Evolutionary conservation across 1,140 invertebrate species (phyloP).

Genomic region (Subanguina moxae): DNA sequence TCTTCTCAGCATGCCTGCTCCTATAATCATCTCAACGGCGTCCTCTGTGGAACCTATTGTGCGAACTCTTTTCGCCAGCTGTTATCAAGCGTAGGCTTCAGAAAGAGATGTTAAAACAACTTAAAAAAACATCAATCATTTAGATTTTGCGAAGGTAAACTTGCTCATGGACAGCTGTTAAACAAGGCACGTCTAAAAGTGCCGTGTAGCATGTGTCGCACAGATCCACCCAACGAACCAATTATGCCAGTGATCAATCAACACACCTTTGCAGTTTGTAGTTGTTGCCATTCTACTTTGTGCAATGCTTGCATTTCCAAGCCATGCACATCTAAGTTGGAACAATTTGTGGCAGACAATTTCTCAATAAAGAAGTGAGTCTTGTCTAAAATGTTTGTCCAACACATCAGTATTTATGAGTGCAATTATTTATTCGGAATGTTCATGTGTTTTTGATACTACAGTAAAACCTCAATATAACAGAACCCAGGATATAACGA

Average conservation of each 20-base stretch:
- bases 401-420: too few relatives aligned
- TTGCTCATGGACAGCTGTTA: constrained; percentile 13
- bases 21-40: background rate
- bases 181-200: constrained; percentile 26
- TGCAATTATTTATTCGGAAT: too few relatives aligned
- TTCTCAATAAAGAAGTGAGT: constrained; percentile 8
- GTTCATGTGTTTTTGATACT: too few relatives aligned
- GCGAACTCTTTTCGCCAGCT: background rate
- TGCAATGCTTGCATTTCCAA: constrained; percentile 5
- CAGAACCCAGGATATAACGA: too few relatives aligned
- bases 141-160: constrained; percentile 10
- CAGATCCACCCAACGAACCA: background rate
- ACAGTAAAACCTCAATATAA: too few relatives aligned
- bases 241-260: background rate
- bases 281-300: constrained; percentile 16
- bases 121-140: constrained; percentile 1
- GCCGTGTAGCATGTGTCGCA: constrained; percentile 26
- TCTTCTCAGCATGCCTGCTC: constrained; percentile 9
- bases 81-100: background rate
- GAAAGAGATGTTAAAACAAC: too few relatives aligned
- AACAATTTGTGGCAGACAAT: constrained; percentile 25
- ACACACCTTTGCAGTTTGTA: constrained; percentile 10
- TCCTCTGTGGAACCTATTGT: background rate
- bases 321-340: constrained; percentile 17
- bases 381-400: background rate